Percentiles rank a stretch among this genome's conserved stretches.
These are phyloP conservation scores for Pluvianellus socialis DNA, from an alignment of 2,113 vertebrate species.

Conservation along the genomic window DNA sequence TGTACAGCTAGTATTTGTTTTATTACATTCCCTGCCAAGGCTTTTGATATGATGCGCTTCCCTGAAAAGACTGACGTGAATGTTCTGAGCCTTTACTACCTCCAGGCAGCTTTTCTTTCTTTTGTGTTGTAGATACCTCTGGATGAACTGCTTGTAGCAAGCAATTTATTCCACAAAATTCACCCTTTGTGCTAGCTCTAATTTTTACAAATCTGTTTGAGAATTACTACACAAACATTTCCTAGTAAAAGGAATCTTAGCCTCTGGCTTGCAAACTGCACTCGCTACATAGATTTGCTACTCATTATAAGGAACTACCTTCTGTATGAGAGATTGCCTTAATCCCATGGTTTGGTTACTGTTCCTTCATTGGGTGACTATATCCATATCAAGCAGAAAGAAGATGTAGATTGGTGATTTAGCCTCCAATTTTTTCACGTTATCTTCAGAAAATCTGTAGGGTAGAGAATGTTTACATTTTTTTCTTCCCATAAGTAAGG, in stretches of 20 bases:
- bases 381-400: background rate
- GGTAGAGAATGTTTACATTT: background rate
- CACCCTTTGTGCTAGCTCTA: background rate
- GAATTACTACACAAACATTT: slow-evolving; percentile 27
- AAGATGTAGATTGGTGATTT: background rate
- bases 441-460: background rate
- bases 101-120: background rate
- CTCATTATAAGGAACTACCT: background rate
- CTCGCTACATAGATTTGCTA: background rate
- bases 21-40: background rate
- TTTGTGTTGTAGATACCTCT: background rate
- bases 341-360: background rate
- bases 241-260: background rate
- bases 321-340: background rate
- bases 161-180: slow-evolving; percentile 22
- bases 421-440: background rate
- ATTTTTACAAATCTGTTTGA: slow-evolving; percentile 40
- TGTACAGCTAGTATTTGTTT: background rate
- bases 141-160: background rate
- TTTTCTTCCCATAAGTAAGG: background rate
- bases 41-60: background rate
- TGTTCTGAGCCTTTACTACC: background rate
- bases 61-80: background rate
- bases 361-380: background rate
- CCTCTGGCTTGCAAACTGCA: slow-evolving; percentile 10